Percentiles rank a stretch among this genome's conserved stretches.
These are phyloP conservation scores for Phyllopteryx taeniolatus DNA, from an alignment of 2,113 vertebrate genomes.

Conservation along the genomic window DNA sequence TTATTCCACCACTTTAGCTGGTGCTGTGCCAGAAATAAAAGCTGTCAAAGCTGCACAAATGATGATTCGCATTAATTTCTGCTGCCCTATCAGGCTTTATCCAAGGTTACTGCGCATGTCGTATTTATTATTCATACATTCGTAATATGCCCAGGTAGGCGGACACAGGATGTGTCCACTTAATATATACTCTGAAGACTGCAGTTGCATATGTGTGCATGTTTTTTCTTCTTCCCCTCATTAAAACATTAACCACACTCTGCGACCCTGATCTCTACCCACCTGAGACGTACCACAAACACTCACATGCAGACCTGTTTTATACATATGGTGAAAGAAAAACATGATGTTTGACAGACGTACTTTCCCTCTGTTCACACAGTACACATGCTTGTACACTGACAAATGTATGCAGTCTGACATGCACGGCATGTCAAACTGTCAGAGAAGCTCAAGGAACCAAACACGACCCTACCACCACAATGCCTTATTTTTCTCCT, in stretches of 20 bases:
- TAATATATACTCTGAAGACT: slow-evolving; percentile 12
- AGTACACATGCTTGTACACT: neutral
- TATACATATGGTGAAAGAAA: neutral
- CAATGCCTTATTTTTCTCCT: neutral
- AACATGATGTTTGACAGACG: slow-evolving; percentile 17
- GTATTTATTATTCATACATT: slow-evolving; percentile 47
- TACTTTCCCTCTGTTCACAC: slow-evolving; percentile 6
- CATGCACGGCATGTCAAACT: slow-evolving; percentile 10
- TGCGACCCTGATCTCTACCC: slow-evolving; percentile 2
- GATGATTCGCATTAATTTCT: slow-evolving; percentile 1
- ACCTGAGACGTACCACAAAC: neutral
- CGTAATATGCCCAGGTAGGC: slow-evolving; percentile 19
- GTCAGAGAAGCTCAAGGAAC: neutral
- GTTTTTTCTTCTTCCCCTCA: neutral
- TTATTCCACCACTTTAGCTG: slow-evolving; percentile 24
- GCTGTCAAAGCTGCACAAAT: slow-evolving; percentile 9
- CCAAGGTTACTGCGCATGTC: slow-evolving; percentile 7
- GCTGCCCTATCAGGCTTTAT: slow-evolving; percentile 10
- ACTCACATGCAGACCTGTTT: neutral
- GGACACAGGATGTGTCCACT: slow-evolving; percentile 11
- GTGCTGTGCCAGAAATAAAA: slow-evolving; percentile 1
- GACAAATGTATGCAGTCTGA: slow-evolving; percentile 1
- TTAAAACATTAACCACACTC: neutral
- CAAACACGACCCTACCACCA: neutral
- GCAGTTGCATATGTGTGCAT: neutral